phyloP scores from a whole-genome alignment of 2,797 vertebrate species.

The Selene dorsalis region DNA sequence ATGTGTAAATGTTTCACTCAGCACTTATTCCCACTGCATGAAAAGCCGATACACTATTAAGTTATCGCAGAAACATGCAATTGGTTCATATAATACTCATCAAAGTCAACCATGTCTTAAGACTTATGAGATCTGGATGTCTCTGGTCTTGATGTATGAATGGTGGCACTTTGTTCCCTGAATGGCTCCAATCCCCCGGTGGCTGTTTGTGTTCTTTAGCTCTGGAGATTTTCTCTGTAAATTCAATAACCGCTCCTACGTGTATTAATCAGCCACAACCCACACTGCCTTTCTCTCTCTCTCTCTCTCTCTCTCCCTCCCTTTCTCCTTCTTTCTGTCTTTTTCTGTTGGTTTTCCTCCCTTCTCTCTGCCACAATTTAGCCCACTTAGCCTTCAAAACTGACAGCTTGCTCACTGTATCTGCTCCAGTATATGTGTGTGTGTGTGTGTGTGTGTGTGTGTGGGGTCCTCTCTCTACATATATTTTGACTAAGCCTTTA shows the following conservation, averaged over 20 bases:
- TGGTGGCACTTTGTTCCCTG: conserved; percentile 41
- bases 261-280: conserved; percentile 66
- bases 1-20: neutral
- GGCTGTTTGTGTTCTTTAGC: conserved; percentile 54
- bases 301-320: neutral
- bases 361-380: conserved; percentile 44
- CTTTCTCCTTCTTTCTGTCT: neutral
- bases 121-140: conserved; percentile 18
- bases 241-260: conserved; percentile 61
- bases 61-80: neutral
- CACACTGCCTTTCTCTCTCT: conserved; percentile 14
- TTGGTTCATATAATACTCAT: neutral
- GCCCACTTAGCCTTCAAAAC: conserved; percentile 44
- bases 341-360: neutral
- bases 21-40: neutral
- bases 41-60: neutral
- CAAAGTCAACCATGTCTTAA: conserved; percentile 11
- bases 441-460: neutral
- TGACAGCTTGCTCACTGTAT: conserved; percentile 50
- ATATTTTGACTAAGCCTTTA: conserved; percentile 38
- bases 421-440: neutral
- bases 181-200: conserved; percentile 38
- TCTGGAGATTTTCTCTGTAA: conserved; percentile 59
- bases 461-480: conserved; percentile 3
- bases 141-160: conserved; percentile 39